Evolutionary conservation across 2,888 invertebrate species (phyloP).

Genomic region (Cryptus armator): DNA sequence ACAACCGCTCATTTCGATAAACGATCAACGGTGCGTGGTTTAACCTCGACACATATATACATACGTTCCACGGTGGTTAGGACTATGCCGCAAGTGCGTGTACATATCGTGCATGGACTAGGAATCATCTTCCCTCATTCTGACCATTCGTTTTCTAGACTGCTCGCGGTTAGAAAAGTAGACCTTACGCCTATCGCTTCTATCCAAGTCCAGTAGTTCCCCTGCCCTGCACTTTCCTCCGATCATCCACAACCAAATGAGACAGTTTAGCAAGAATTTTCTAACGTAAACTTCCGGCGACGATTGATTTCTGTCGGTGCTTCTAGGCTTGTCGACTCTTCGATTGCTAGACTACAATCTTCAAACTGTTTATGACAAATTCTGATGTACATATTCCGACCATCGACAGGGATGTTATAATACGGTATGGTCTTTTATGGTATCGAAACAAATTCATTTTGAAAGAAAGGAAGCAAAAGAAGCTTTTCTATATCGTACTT

Average conservation of each 20-base stretch:
- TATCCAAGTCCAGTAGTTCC: neutral
- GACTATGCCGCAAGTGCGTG: slow-evolving; percentile 44
- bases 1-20: slow-evolving; percentile 66
- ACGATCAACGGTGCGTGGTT: slow-evolving; percentile 56
- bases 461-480: neutral
- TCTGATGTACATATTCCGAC: neutral
- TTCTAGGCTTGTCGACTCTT: neutral
- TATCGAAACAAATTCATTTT: neutral
- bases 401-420: neutral
- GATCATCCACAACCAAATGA: neutral
- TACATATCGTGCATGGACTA: slow-evolving; percentile 28
- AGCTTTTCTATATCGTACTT: neutral
- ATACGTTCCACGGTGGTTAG: slow-evolving; percentile 37
- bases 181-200: slow-evolving; percentile 4
- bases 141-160: slow-evolving; percentile 47
- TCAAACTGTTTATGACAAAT: neutral
- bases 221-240: neutral
- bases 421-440: neutral
- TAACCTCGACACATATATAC: slow-evolving; percentile 39
- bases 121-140: slow-evolving; percentile 25
- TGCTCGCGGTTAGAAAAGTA: slow-evolving; percentile 38
- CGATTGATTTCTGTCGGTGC: neutral
- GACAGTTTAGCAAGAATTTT: too few species aligned
- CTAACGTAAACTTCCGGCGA: too few species aligned
- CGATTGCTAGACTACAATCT: neutral